Base-by-base conservation (phyloP, 2,797 vertebrate species). In the Malurus splendens region DNA sequence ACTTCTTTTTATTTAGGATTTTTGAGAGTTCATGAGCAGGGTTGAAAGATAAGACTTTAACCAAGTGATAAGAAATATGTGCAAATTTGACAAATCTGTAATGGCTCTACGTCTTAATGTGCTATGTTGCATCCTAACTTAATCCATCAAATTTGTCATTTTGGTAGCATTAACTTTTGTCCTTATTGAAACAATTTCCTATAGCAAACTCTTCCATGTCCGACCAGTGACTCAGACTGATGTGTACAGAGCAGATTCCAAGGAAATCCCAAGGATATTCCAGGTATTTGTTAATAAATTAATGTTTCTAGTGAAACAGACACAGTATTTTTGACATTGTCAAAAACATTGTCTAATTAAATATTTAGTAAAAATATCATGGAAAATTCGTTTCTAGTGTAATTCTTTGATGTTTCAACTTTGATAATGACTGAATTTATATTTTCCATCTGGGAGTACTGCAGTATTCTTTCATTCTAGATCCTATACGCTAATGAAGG, bases 181-280 rank as follows among this genome's bases (percentile, higher is more conserved):
- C 23, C 61, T 94, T 92, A 36, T 82, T 94, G 72, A 94, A 95
- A 90, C 85, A 87, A 89, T 93, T 83, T 89, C 59, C 47, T 91
- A 14, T 70, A 99, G 99, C 96, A 99, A 99, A 95, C 97, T 99
- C 80, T 99, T 99, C 96, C 99, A 99, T 42, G 98, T 98, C 71
- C 98, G 99, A 82, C 98, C 99, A 38, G 99, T 99, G 91, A 99
- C 99, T 72, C 99, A 99, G 87, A 99, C 98, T 12, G 99, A 99
- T 89, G 99, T 99, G 42, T 99, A 99, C 95, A 98, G 98, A 90
- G 99, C 99, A 61, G 99, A 99, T 88, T 95, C 98, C 95, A 98
- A 96, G 97, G 99, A 99, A 96, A 99, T 99, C 93, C 98, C 99
- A 50, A 98, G 98, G 95, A 99, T 99, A 97, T 99, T 99, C 95